Conservation (phyloP, 2,888 invertebrate species). For the Seira ritae region DNA sequence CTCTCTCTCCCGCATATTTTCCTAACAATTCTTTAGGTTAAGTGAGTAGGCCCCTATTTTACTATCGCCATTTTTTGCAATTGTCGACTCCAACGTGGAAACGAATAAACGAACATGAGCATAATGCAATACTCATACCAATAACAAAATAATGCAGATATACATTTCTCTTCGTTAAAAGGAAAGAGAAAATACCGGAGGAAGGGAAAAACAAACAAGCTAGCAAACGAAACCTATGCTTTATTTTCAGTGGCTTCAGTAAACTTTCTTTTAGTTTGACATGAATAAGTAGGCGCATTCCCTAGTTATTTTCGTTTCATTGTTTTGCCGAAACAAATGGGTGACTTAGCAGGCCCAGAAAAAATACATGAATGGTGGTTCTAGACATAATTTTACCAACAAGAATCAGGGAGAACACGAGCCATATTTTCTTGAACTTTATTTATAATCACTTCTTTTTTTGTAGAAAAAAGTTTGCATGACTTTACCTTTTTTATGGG, state of each 20-base stretch:
- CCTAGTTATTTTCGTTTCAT: constrained; percentile 17
- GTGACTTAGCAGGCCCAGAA: not conserved
- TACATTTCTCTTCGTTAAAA: not conserved
- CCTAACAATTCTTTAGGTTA: not conserved
- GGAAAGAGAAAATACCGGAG: not conserved
- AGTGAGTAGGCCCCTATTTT: constrained; percentile 10
- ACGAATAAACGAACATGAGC: not conserved
- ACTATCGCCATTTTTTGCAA: not conserved
- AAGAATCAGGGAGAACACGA: not conserved
- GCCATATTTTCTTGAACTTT: constrained; percentile 9
- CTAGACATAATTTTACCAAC: constrained; percentile 15
- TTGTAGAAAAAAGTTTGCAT: constrained; percentile 14
- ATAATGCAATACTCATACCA: not conserved
- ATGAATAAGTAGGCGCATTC: constrained; percentile 14
- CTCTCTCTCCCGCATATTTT: constrained; percentile 16
- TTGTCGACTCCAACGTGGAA: not conserved
- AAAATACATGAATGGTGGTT: constrained; percentile 20
- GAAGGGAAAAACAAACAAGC: constrained; percentile 6
- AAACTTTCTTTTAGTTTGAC: constrained; percentile 14
- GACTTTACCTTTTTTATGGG: constrained; percentile 21
- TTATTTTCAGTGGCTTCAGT: constrained; percentile 6
- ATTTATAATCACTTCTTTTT: constrained; percentile 24
- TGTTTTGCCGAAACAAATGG: constrained; percentile 11
- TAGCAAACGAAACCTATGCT: not conserved
- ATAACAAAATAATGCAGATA: too few relatives aligned